Conservation (phyloP, 2,113 vertebrate genomes). For the Cryptomyrus ogoouensis region DNA sequence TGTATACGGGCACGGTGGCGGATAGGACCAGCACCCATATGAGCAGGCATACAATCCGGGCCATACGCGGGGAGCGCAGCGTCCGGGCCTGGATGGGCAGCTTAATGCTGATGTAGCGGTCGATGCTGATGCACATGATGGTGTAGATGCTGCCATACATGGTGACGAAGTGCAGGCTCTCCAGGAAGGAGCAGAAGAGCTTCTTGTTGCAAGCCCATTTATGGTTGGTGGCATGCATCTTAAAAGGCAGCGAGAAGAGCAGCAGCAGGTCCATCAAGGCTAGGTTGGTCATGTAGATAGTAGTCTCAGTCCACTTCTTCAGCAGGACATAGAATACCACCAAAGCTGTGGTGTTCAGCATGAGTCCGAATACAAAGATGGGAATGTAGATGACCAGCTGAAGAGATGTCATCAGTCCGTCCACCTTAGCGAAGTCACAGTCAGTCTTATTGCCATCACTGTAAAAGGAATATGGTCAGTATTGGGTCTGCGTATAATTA, state of each 20-base stretch:
- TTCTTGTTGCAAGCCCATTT: fast-evolving
- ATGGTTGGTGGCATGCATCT: constrained; percentile 57
- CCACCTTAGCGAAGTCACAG: constrained; percentile 42
- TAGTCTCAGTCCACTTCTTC: constrained; percentile 67
- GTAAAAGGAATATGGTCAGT: not conserved
- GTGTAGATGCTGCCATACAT: constrained; percentile 82
- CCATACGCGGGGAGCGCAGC: constrained; percentile 61
- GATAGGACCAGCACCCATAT: constrained; percentile 66
- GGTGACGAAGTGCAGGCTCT: constrained; percentile 76
- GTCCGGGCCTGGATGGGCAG: constrained; percentile 60
- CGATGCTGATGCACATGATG: constrained; percentile 74
- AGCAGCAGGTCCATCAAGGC: constrained; percentile 73
- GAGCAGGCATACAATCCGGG: constrained; percentile 47
- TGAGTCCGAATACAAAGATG: constrained; percentile 65
- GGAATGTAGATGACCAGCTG: constrained; percentile 70
- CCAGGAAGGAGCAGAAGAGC: constrained; percentile 61
- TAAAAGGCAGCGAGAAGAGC: constrained; percentile 73
- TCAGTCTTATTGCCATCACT: constrained; percentile 37
- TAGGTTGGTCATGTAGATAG: constrained; percentile 81
- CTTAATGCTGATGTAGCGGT: constrained; percentile 75
- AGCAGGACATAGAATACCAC: constrained; percentile 60
- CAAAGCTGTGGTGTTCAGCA: constrained; percentile 69
- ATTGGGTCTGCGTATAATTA: not conserved
- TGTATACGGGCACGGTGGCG: constrained; percentile 50
- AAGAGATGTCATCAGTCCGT: constrained; percentile 49